phyloP scores from a whole-genome alignment of 2,797 vertebrate species.

The Semotilus atromaculatus region DNA sequence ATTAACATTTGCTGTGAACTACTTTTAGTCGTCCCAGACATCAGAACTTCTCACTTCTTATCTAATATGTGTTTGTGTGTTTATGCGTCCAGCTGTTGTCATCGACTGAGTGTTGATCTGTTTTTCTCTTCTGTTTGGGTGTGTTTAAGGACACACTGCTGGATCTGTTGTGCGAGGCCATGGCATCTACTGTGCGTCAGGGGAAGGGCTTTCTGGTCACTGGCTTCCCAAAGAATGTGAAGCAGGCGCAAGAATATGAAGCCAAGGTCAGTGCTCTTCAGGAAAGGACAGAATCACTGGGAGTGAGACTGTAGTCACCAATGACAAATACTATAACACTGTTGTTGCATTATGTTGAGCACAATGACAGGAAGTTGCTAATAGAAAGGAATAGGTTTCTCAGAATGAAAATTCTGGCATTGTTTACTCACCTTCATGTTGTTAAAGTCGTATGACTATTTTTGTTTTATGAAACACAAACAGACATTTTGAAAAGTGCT shows the following conservation, averaged over 20 bases:
- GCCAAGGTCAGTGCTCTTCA: slow-evolving; percentile 78
- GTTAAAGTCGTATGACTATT: neutral
- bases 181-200: slow-evolving; percentile 72
- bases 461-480: neutral
- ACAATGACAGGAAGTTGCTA: neutral
- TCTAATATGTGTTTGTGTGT: slow-evolving; percentile 10
- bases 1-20: slow-evolving; percentile 54
- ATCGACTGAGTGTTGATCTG: slow-evolving; percentile 6
- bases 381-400: neutral
- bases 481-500: neutral
- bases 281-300: neutral
- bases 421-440: neutral
- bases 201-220: slow-evolving; percentile 86
- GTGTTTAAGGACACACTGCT: slow-evolving; percentile 80
- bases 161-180: slow-evolving; percentile 87
- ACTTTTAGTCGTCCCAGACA: slow-evolving; percentile 45
- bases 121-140: slow-evolving; percentile 20
- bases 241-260: slow-evolving; percentile 88
- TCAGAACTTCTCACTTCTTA: slow-evolving; percentile 27
- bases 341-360: neutral
- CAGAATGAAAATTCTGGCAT: neutral
- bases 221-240: slow-evolving; percentile 87
- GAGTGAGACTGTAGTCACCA: neutral
- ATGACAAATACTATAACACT: neutral
- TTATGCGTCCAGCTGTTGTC: neutral